A percentile compares a stretch with the other conserved stretches of the same genome.
phyloP scores from a whole-genome alignment of 2,888 invertebrate species.

The Crematogaster levior region DNA sequence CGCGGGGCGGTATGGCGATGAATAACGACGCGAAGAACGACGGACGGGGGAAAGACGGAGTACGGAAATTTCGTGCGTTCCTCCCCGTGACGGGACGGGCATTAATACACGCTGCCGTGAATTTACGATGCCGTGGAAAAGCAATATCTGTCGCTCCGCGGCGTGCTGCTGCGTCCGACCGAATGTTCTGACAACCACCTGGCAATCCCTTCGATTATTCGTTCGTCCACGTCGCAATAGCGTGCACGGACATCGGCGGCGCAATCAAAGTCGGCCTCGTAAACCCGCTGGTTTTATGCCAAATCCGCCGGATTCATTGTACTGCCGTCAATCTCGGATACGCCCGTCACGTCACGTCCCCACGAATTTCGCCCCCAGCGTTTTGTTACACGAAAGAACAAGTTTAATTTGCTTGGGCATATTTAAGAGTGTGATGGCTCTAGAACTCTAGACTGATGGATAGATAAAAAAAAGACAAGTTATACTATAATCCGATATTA shows the following conservation, averaged over 20 bases:
- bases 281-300: constrained; percentile 52
- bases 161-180: constrained; percentile 41
- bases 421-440: background rate
- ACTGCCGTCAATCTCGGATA: constrained; percentile 34
- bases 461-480: constrained; percentile 1
- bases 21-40: constrained; percentile 47
- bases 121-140: constrained; percentile 67
- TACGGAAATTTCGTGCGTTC: constrained; percentile 59
- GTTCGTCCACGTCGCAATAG: constrained; percentile 49
- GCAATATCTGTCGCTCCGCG: constrained; percentile 67
- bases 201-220: constrained; percentile 69
- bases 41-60: constrained; percentile 33
- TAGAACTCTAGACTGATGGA: background rate
- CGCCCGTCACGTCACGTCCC: constrained; percentile 26
- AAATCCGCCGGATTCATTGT: constrained; percentile 40
- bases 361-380: constrained; percentile 14
- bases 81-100: constrained; percentile 57
- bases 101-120: constrained; percentile 63
- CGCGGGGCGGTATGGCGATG: constrained; percentile 34
- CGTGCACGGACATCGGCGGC: constrained; percentile 39
- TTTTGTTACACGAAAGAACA: constrained; percentile 12
- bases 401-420: constrained; percentile 16
- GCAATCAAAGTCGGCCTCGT: constrained; percentile 60
- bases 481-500: background rate
- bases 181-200: constrained; percentile 59